phyloP scores from a whole-genome alignment of 1,140 invertebrate species.

The Chymomyza costata region DNA sequence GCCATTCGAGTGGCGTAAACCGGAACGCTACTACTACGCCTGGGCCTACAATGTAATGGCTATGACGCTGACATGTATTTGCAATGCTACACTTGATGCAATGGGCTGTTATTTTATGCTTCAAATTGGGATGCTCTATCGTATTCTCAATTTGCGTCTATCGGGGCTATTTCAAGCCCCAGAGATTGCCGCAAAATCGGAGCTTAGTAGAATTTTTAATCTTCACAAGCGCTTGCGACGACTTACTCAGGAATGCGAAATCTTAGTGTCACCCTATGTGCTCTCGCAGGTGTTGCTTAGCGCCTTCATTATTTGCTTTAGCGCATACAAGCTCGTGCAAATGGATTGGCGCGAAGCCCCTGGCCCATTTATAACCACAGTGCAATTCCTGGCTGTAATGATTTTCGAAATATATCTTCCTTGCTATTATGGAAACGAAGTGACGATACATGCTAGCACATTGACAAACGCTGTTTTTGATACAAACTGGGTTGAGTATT shows the following conservation, averaged over 20 bases:
- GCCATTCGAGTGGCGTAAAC: constrained; percentile 54
- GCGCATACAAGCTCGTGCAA: constrained; percentile 54
- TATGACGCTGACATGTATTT: constrained; percentile 54
- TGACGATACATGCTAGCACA: constrained; percentile 48
- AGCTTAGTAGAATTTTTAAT: constrained; percentile 35
- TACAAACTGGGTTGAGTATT: constrained; percentile 51
- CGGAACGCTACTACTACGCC: constrained; percentile 42
- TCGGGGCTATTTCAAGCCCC: constrained; percentile 5
- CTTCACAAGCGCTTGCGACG: constrained; percentile 35
- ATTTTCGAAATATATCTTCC: constrained; percentile 59
- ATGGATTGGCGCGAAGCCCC: constrained; percentile 42
- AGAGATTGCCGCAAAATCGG: constrained; percentile 13
- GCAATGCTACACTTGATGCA: constrained; percentile 51
- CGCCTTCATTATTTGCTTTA: constrained; percentile 67
- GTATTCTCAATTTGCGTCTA: constrained; percentile 45
- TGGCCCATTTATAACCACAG: constrained; percentile 58
- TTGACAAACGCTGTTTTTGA: constrained; percentile 55
- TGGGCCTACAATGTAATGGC: constrained; percentile 47
- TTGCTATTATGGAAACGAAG: constrained; percentile 62
- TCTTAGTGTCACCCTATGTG: constrained; percentile 49
- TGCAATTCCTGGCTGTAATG: constrained; percentile 68
- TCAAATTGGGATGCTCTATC: constrained; percentile 51
- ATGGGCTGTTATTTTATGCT: constrained; percentile 61
- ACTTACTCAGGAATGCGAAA: constrained; percentile 43
- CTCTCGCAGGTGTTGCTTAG: constrained; percentile 62